Evolutionary conservation across 1,140 invertebrate genomes (phyloP).

Genomic region (Teleogryllus occipitalis): DNA sequence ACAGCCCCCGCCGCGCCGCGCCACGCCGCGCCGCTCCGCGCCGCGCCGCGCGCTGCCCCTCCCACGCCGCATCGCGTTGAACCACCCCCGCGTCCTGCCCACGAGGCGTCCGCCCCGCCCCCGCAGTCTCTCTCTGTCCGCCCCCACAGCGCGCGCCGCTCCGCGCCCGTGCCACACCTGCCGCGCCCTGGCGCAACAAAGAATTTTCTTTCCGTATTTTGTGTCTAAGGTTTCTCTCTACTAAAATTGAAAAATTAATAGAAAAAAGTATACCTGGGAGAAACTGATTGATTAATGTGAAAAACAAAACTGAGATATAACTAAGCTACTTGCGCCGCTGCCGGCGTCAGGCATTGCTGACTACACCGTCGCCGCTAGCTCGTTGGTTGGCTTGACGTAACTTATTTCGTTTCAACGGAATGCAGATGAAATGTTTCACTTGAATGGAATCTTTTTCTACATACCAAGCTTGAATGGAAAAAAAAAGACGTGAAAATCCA

Average conservation of each 20-base stretch:
- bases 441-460: too few species aligned
- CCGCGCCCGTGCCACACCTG: background rate
- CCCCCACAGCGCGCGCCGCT: background rate
- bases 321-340: background rate
- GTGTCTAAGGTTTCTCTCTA: conserved; percentile 14
- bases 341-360: too few species aligned
- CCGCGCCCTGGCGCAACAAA: conserved; percentile 18
- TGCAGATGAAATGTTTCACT: too few species aligned
- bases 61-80: too few species aligned
- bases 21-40: too few species aligned
- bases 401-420: too few species aligned
- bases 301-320: background rate
- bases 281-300: conserved; percentile 10
- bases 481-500: too few species aligned
- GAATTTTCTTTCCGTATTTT: conserved; percentile 25
- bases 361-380: background rate
- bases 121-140: too few species aligned
- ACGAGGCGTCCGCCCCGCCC: conserved; percentile 17
- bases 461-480: too few species aligned
- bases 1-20: too few species aligned
- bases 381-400: too few species aligned
- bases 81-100: conserved; percentile 82
- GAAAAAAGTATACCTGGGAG: background rate
- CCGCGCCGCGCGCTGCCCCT: too few species aligned
- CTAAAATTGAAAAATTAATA: conserved; percentile 8